A percentile compares a stretch with the other conserved stretches of the same genome.
phyloP scores from a whole-genome alignment of 2,888 invertebrate species.

The Iselma pallidipennis region DNA sequence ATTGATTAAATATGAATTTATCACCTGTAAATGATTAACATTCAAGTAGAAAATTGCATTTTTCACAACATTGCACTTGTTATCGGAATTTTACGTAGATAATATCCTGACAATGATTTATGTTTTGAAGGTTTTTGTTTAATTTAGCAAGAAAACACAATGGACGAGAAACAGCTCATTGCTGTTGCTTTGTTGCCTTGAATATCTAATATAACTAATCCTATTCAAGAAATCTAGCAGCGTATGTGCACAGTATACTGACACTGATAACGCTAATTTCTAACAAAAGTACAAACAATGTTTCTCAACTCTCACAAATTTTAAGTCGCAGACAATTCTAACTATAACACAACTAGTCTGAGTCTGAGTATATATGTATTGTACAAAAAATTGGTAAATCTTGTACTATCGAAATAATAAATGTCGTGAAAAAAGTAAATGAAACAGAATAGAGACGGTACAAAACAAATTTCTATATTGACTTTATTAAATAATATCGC shows the following conservation, averaged over 20 bases:
- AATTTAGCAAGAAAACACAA: conserved; percentile 13
- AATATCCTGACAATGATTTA: conserved; percentile 4
- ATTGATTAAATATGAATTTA: too few relatives aligned
- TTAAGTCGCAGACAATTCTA: background rate
- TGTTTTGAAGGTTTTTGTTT: background rate
- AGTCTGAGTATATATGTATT: too few relatives aligned
- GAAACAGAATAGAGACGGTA: too few relatives aligned
- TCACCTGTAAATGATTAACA: too few relatives aligned
- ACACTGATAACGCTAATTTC: conserved; percentile 15
- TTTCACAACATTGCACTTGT: too few relatives aligned
- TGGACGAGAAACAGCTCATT: conserved; percentile 17
- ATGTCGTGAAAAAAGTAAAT: too few relatives aligned
- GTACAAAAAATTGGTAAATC: too few relatives aligned
- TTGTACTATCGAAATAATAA: too few relatives aligned
- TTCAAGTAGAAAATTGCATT: too few relatives aligned
- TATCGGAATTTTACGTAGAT: background rate
- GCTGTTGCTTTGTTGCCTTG: conserved; percentile 14
- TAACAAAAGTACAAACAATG: conserved; percentile 15
- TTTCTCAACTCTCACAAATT: background rate
- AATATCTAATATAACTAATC: conserved; percentile 14
- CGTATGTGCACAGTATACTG: conserved; percentile 14
- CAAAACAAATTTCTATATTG: too few relatives aligned
- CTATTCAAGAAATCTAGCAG: conserved; percentile 20
- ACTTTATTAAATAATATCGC: too few relatives aligned
- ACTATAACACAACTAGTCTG: too few relatives aligned